Evolutionary conservation across 2,797 vertebrate genomes (phyloP).

Genomic region (Limnodromus scolopaceus): DNA sequence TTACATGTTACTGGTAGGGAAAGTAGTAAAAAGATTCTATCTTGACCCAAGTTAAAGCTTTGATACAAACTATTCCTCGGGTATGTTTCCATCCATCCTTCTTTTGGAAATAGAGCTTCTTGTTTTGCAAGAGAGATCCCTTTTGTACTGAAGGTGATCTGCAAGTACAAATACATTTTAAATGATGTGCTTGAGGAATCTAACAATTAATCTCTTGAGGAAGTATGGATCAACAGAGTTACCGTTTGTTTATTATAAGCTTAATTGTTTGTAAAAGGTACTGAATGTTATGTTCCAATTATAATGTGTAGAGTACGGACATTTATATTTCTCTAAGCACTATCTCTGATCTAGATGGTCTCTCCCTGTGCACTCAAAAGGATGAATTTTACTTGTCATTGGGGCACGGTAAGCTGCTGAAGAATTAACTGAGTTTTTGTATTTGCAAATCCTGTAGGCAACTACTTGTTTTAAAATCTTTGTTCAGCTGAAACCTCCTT

Average conservation of each 20-base stretch:
- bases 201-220: slow-evolving; percentile 29
- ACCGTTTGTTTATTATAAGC: neutral
- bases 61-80: neutral
- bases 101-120: neutral
- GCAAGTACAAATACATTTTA: neutral
- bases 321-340: neutral
- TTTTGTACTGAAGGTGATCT: neutral
- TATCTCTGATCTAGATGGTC: neutral
- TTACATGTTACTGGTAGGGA: neutral
- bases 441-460: neutral
- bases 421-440: neutral
- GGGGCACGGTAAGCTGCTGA: neutral
- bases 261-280: neutral
- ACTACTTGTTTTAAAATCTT: neutral
- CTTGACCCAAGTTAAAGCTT: neutral
- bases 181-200: neutral
- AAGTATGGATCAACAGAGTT: neutral
- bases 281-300: neutral
- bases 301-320: neutral
- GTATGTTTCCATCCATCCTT: neutral
- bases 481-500: neutral
- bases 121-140: slow-evolving; percentile 3
- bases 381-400: neutral
- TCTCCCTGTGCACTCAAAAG: neutral
- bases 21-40: neutral